Evolutionary conservation across 2,888 invertebrate genomes (phyloP), one percentile per base, ranked within the genome.

Genomic region (Phyllotreta cruciferae): DNA sequence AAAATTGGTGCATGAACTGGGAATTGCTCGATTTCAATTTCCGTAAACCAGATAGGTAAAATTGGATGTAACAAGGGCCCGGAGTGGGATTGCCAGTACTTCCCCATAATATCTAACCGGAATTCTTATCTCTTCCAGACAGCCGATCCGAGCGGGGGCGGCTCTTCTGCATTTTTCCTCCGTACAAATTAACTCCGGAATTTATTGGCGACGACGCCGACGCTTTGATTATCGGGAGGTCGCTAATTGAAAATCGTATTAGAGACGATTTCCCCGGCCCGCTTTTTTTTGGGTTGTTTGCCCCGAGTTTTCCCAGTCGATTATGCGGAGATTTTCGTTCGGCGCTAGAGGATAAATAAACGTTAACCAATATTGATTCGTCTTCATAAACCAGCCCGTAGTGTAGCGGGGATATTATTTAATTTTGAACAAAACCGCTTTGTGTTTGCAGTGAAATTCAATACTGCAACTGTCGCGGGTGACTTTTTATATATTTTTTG

Each of bases 211-310:
- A 53, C 55, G 53, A 38, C 56, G 52, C 45, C 11, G 6, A 10
- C 54, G 47, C 50, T 47, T 36, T 60, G 64, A 61, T 56, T 53
- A 61, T 68, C 63, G 70, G 67, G 66, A 72, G 24, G 24, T 66
- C 63, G 66, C 68, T 72, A 72, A 71, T 72, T 72, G 71, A 72
- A 72, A 70, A 70, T 70, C 68, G 66, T 67, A 64, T 66, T 56
- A 53, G 24, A 53, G 11, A 36, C 35, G 7, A 14, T 44, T 44
- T 44, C 44, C 10, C 44, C n/a, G 24, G 24, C 24, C 24, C 24
- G n/a, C 24, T 1, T 3, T n/a, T 10, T 7, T 10, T 44, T 10
- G 6, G 44, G 10, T 41, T 44, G 44, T 44, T 44, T 44, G 44
- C 44, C 2, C 14, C 10, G 44, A n/a, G 44, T n/a, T 44, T 44